Evolutionary conservation across 2,797 vertebrate genomes (phyloP).

Genomic region (Poeciliopsis gracilis): DNA sequence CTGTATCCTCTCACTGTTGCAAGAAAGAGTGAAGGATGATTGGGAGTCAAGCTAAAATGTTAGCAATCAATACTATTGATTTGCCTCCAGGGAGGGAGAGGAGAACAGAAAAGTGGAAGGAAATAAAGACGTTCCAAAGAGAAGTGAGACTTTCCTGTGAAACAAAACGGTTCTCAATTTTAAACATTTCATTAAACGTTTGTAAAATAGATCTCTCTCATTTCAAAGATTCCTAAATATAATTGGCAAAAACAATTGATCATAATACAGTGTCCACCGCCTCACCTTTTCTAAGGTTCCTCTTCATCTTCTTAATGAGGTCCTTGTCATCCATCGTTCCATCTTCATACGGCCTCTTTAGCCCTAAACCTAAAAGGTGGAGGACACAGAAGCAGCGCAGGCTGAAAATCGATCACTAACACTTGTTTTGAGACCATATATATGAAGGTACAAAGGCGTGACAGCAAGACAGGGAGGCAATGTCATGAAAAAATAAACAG

Average conservation of each 20-base stretch:
- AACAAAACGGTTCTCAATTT: background rate
- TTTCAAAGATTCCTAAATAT: conserved; percentile 4
- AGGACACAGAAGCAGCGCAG: conserved; percentile 1
- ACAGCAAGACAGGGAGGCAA: conserved; percentile 12
- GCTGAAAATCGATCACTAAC: conserved; percentile 19
- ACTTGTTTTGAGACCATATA: conserved; percentile 15
- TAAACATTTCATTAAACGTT: background rate
- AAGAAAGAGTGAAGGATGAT: conserved; percentile 53
- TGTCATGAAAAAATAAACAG: conserved; percentile 25
- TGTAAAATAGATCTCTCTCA: background rate
- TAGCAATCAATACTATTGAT: conserved; percentile 78
- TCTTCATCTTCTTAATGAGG: conserved; percentile 98
- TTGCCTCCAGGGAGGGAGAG: conserved; percentile 43
- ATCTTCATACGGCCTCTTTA: conserved; percentile 97
- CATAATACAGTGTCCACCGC: background rate
- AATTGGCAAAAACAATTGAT: background rate
- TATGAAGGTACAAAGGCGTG: conserved; percentile 11
- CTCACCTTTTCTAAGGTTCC: conserved; percentile 95
- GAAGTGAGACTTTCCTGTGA: conserved; percentile 15
- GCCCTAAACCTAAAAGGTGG: conserved; percentile 76
- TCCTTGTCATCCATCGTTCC: conserved; percentile 94
- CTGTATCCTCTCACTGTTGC: conserved; percentile 54
- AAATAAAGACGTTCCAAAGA: conserved; percentile 19
- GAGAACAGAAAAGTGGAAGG: conserved; percentile 31
- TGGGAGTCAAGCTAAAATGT: conserved; percentile 70